Percentiles rank a stretch among this genome's conserved stretches.
phyloP scores from a whole-genome alignment of 2,113 vertebrate genomes.

The Peromyscus californicus region DNA sequence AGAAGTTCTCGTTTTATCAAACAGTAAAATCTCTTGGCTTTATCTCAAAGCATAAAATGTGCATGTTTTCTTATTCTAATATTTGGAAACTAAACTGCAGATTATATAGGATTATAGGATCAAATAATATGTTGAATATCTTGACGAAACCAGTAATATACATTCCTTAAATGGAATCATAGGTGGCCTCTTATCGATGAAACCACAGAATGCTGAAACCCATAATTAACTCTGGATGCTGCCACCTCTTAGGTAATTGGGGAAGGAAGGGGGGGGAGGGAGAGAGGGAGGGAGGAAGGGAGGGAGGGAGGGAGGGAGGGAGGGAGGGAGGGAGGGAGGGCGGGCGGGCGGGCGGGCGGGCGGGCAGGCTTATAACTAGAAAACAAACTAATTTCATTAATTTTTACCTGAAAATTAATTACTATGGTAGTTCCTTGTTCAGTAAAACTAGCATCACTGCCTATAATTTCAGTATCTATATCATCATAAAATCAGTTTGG shows the following conservation, averaged over 20 bases:
- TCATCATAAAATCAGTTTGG: slow-evolving; percentile 25
- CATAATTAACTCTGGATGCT: background rate
- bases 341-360: fast-evolving
- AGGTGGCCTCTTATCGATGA: background rate
- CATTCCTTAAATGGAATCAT: background rate
- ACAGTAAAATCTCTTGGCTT: slow-evolving; percentile 17
- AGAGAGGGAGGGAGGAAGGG: background rate
- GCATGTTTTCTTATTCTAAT: slow-evolving; percentile 9
- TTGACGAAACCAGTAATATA: slow-evolving; percentile 45
- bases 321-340: no score
- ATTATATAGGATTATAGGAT: slow-evolving; percentile 29
- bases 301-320: background rate
- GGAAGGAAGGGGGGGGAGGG: background rate
- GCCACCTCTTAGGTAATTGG: background rate
- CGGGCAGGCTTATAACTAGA: background rate
- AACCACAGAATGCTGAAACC: background rate
- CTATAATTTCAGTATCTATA: background rate
- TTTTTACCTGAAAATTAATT: slow-evolving; percentile 48
- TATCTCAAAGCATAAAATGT: slow-evolving; percentile 16
- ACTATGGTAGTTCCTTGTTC: slow-evolving; percentile 6
- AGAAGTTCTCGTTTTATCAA: slow-evolving; percentile 52
- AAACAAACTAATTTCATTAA: slow-evolving; percentile 49
- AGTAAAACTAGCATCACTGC: background rate
- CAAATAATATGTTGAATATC: slow-evolving; percentile 32
- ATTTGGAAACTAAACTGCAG: slow-evolving; percentile 45